These are phyloP conservation scores for Sus cebifrons DNA, from an alignment of 2,797 vertebrate species.

Conservation along the genomic window DNA sequence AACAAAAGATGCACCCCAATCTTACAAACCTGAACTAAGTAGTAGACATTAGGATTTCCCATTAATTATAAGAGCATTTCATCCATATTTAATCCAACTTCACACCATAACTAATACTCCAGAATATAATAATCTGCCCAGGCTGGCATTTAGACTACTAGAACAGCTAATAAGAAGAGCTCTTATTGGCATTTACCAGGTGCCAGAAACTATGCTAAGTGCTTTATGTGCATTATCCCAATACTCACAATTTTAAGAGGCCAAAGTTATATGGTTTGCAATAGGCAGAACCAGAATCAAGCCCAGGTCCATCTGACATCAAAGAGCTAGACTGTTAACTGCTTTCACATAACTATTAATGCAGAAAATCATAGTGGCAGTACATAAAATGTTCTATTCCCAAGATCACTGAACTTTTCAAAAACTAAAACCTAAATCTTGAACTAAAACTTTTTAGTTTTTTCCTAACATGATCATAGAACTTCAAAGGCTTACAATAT, in stretches of 20 bases:
- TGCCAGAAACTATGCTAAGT: not conserved
- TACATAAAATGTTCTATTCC: not conserved
- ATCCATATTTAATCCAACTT: conserved; percentile 45
- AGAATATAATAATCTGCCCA: not conserved
- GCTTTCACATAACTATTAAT: not conserved
- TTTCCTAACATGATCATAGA: conserved; percentile 46
- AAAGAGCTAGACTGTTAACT: not conserved
- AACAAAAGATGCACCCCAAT: not conserved
- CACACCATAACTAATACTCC: not conserved
- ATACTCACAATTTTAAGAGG: not conserved
- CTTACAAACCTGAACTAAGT: not conserved
- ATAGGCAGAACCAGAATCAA: conserved; percentile 14
- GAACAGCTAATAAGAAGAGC: not conserved
- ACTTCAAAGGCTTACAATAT: conserved; percentile 58
- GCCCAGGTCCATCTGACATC: not conserved
- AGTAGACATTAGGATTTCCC: conserved; percentile 4
- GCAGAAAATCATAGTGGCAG: not conserved
- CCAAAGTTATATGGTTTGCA: not conserved
- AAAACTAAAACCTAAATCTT: conserved; percentile 47
- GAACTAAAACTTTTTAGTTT: conserved; percentile 55
- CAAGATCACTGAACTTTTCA: conserved; percentile 37
- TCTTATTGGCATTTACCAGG: conserved; percentile 41
- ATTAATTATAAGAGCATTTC: conserved; percentile 18
- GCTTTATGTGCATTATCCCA: not conserved
- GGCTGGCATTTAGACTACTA: not conserved